Evolutionary conservation across 2,797 vertebrate species (phyloP).

Genomic region (Pangasius krempfi): DNA sequence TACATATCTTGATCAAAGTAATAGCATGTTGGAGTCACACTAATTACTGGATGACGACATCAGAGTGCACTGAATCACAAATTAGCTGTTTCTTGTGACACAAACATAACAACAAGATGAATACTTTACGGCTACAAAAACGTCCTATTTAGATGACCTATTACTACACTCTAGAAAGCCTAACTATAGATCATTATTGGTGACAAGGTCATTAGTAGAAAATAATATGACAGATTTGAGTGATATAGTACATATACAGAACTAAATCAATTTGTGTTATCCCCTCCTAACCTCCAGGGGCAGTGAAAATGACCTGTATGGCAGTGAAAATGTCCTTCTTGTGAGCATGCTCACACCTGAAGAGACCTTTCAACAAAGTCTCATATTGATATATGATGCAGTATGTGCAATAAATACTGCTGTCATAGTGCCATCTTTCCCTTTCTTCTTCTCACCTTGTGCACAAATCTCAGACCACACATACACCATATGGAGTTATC

Average conservation of each 20-base stretch:
- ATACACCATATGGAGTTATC: neutral
- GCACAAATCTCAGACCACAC: neutral
- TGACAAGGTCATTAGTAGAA: neutral
- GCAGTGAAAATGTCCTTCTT: neutral
- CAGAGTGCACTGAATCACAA: neutral
- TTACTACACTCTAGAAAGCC: neutral
- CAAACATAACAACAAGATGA: neutral
- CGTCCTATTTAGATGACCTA: neutral
- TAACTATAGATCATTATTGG: neutral
- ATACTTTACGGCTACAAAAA: neutral
- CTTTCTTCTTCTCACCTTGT: neutral
- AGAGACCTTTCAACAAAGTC: neutral
- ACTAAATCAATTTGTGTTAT: neutral
- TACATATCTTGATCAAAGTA: neutral
- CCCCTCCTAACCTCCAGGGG: neutral
- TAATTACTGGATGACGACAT: neutral
- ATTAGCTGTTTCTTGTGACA: neutral
- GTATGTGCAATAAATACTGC: neutral
- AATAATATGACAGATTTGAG: neutral
- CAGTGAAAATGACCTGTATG: neutral
- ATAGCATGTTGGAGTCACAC: neutral
- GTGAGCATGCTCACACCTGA: neutral
- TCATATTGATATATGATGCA: neutral
- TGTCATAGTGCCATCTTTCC: neutral
- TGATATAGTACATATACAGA: neutral